phyloP scores from a whole-genome alignment of 2,113 vertebrate genomes.

The Ellobius talpinus region DNA sequence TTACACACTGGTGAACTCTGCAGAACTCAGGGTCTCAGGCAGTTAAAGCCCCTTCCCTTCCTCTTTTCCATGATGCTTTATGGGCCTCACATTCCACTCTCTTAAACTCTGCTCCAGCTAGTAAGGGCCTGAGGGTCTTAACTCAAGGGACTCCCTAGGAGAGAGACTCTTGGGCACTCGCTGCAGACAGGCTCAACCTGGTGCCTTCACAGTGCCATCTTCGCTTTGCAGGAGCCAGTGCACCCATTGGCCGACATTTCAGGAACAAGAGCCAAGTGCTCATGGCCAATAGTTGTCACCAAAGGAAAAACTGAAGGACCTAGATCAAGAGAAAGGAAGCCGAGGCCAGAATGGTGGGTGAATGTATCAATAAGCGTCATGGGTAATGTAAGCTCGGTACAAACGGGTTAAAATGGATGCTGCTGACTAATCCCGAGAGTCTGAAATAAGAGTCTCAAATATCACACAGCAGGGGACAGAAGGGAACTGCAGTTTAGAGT shows the following conservation, averaged over 20 bases:
- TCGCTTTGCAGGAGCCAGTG: background rate
- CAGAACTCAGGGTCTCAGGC: background rate
- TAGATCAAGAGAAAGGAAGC: slow-evolving; percentile 41
- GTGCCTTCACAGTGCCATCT: background rate
- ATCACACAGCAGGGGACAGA: background rate
- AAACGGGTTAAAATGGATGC: background rate
- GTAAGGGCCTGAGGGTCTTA: background rate
- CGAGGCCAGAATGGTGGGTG: background rate
- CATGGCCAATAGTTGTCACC: background rate
- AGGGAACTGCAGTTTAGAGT: background rate
- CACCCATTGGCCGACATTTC: background rate
- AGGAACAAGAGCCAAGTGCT: background rate
- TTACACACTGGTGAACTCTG: background rate
- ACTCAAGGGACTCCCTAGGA: background rate
- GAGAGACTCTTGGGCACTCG: background rate
- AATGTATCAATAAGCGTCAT: background rate
- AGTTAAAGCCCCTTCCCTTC: background rate
- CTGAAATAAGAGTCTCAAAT: slow-evolving; percentile 18
- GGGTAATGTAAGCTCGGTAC: background rate
- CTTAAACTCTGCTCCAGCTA: background rate
- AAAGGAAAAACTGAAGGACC: background rate
- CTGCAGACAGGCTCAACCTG: background rate
- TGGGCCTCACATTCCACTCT: background rate
- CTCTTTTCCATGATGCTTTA: background rate
- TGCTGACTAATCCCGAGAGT: background rate